These are phyloP conservation scores for Temnothorax curvispinosus DNA, from an alignment of 1,140 invertebrate species.

Conservation along the genomic window DNA sequence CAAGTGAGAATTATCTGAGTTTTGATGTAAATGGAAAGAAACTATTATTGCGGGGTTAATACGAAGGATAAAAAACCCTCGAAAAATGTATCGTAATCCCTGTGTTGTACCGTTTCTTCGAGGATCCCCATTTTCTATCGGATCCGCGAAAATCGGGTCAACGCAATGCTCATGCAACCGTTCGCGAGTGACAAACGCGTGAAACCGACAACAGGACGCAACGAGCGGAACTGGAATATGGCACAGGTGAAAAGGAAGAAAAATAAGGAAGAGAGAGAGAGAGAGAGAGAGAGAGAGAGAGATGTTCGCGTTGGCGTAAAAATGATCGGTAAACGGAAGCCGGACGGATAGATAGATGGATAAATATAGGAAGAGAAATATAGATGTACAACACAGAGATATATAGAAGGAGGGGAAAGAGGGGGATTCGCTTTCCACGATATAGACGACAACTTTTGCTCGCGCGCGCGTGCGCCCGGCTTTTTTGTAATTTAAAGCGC, in stretches of 20 bases:
- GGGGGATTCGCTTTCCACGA: not conserved
- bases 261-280: not conserved
- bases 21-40: too few relatives aligned
- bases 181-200: constrained; percentile 12
- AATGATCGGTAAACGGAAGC: not conserved
- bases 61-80: not conserved
- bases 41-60: not conserved
- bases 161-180: constrained; percentile 27
- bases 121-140: not conserved
- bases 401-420: not conserved
- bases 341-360: not conserved
- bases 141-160: not conserved
- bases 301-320: not conserved
- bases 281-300: not conserved
- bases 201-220: constrained; percentile 1
- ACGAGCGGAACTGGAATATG: constrained; percentile 9
- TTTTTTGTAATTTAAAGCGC: constrained; percentile 40
- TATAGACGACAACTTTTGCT: not conserved
- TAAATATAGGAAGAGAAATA: not conserved
- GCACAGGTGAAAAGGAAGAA: constrained; percentile 1
- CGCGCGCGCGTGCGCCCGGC: not conserved
- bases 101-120: not conserved
- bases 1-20: too few relatives aligned
- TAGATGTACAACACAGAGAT: not conserved
- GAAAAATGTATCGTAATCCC: not conserved